phyloP scores from a whole-genome alignment of 2,888 invertebrate species.

The Gibbula magus region DNA sequence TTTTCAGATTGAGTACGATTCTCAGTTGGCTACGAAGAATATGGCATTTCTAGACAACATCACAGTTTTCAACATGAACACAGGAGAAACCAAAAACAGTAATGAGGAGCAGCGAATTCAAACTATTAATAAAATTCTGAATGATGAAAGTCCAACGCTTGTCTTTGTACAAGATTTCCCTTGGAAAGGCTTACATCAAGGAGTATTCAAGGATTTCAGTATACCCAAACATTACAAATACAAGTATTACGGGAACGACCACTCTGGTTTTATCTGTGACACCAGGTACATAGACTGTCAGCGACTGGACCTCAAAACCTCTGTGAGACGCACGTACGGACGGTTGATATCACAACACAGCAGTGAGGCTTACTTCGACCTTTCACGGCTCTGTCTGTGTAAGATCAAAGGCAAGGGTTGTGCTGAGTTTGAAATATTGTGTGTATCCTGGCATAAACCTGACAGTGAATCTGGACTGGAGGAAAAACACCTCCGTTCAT shows the following conservation, averaged over 20 bases:
- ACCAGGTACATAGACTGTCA: background rate
- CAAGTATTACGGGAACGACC: background rate
- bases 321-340: background rate
- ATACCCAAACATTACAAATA: background rate
- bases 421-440: background rate
- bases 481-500: background rate
- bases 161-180: background rate
- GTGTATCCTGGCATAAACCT: background rate
- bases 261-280: background rate
- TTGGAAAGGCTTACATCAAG: background rate
- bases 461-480: background rate
- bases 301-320: background rate
- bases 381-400: background rate
- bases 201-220: background rate
- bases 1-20: too few relatives aligned
- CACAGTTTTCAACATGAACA: too few relatives aligned
- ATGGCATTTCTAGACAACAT: too few relatives aligned
- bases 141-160: too few relatives aligned
- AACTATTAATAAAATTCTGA: too few relatives aligned
- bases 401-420: background rate
- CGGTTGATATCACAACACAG: background rate
- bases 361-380: background rate
- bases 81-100: too few relatives aligned
- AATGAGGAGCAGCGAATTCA: too few relatives aligned
- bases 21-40: too few relatives aligned